phyloP scores from a whole-genome alignment of 2,888 invertebrate species.

The Anaspis maculata region DNA sequence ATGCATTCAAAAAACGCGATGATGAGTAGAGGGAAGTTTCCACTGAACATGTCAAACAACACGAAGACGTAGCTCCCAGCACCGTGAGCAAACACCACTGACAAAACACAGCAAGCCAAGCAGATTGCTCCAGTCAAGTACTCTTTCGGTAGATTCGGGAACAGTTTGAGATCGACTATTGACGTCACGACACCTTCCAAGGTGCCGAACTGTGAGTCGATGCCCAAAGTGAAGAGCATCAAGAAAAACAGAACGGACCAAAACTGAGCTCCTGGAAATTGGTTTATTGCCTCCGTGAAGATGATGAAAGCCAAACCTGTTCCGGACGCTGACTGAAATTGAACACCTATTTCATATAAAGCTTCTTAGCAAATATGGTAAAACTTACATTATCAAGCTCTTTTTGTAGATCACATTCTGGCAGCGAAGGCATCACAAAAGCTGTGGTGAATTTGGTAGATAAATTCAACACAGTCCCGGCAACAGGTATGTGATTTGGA shows the following conservation, averaged over 20 bases:
- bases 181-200: slow-evolving; percentile 94
- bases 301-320: slow-evolving; percentile 95
- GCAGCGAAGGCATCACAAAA: slow-evolving; percentile 57
- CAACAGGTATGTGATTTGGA: slow-evolving; percentile 47
- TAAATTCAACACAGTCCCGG: slow-evolving; percentile 49
- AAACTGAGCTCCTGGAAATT: slow-evolving; percentile 91
- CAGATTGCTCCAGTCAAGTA: slow-evolving; percentile 77
- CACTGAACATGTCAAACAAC: slow-evolving; percentile 88
- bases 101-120: slow-evolving; percentile 70
- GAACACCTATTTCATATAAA: slow-evolving; percentile 7
- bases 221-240: slow-evolving; percentile 93
- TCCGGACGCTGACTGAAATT: slow-evolving; percentile 83
- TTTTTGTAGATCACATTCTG: slow-evolving; percentile 73
- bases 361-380: too few species aligned
- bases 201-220: slow-evolving; percentile 95
- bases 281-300: slow-evolving; percentile 96
- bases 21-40: slow-evolving; percentile 84
- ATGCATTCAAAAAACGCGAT: slow-evolving; percentile 90
- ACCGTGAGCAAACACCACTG: slow-evolving; percentile 87
- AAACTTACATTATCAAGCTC: slow-evolving; percentile 84
- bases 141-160: slow-evolving; percentile 86
- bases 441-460: slow-evolving; percentile 46
- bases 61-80: slow-evolving; percentile 91
- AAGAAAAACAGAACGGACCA: slow-evolving; percentile 95
- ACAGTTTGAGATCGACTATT: slow-evolving; percentile 88